phyloP scores from a whole-genome alignment of 1,140 invertebrate species.

The Tetraneura akinire region DNA sequence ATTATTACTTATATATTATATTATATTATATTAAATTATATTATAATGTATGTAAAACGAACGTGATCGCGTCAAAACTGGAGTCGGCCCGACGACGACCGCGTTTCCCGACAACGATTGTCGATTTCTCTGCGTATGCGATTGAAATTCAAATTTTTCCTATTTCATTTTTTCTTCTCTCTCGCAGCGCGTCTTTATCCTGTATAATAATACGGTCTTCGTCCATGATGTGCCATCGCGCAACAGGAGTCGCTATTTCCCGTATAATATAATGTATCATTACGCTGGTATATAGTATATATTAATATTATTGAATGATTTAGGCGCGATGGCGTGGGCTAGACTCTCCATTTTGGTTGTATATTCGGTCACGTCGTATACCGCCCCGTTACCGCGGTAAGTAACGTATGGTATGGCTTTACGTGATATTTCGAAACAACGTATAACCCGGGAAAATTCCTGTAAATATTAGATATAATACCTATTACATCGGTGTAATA shows the following conservation, averaged over 20 bases:
- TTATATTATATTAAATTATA: neutral
- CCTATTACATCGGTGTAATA: no score
- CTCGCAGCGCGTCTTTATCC: neutral
- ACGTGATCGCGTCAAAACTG: slow-evolving; percentile 28
- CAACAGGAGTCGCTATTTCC: neutral
- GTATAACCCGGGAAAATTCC: no score
- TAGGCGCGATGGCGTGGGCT: no score
- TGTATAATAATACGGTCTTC: no score
- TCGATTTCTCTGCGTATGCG: slow-evolving; percentile 37
- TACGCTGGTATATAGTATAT: neutral
- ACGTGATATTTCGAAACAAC: no score
- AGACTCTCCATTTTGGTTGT: no score
- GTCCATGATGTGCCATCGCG: no score
- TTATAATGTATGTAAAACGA: slow-evolving; percentile 34
- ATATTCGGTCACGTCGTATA: no score
- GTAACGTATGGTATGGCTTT: no score
- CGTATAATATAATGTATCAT: neutral
- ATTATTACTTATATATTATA: no score
- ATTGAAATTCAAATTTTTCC: slow-evolving; percentile 25
- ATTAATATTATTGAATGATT: neutral
- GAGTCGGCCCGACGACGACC: neutral
- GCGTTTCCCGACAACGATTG: neutral
- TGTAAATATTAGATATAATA: no score
- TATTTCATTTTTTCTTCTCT: neutral
- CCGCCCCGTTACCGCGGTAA: no score